Conservation (phyloP, 2,113 vertebrate genomes). For the Pantherophis guttatus region DNA sequence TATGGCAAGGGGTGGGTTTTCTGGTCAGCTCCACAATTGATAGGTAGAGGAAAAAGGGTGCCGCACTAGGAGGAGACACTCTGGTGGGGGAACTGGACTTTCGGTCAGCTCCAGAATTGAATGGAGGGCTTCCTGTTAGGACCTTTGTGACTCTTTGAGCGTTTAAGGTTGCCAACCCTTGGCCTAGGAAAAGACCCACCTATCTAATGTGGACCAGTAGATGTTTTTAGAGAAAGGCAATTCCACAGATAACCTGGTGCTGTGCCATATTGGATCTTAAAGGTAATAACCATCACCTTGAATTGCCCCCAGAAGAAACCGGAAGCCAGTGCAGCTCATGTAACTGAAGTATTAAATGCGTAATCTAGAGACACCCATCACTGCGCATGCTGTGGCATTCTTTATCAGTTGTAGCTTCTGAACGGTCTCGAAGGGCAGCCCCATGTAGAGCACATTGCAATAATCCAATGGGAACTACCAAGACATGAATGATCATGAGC, state of each 20-base stretch:
- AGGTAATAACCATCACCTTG: not conserved
- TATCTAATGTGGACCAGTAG: not conserved
- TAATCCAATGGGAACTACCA: not conserved
- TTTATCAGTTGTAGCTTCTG: not conserved
- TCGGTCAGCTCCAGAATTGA: too few species aligned
- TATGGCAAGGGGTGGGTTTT: too few species aligned
- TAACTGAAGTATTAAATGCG: not conserved
- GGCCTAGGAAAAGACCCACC: not conserved
- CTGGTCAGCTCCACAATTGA: too few species aligned
- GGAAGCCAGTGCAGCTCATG: not conserved
- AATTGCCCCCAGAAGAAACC: not conserved
- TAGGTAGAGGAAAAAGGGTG: too few species aligned
- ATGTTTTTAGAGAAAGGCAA: not conserved
- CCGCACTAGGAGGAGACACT: too few species aligned
- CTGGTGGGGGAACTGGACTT: too few species aligned
- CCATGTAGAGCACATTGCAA: not conserved
- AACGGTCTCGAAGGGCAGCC: not conserved
- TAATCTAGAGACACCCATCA: not conserved
- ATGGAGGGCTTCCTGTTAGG: too few species aligned
- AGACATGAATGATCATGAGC: not conserved
- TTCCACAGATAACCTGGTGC: not conserved
- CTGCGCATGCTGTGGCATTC: not conserved
- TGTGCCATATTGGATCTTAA: not conserved
- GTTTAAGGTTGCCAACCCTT: too few species aligned
- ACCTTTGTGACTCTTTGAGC: too few species aligned